Evolutionary conservation across 1,140 invertebrate genomes (phyloP), one percentile per base, ranked within the genome.

Genomic region (Psix sp.): DNA sequence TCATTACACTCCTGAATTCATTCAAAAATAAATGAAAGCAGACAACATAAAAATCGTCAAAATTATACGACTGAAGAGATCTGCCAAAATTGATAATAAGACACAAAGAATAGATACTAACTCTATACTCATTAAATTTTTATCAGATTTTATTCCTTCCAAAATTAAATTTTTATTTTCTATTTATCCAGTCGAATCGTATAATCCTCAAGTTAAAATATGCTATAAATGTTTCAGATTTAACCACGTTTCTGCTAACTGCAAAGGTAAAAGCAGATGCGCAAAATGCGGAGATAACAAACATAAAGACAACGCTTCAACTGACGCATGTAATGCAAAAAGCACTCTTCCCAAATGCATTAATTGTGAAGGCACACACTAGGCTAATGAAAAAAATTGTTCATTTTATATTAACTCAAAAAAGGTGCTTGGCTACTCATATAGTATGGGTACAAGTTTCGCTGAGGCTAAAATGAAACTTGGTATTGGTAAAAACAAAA

Each of bases 131-230:
- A 33, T 33, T 11, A 33, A 11, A 33, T 33, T 33, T n/a, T 33
- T 11, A 33, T 6, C 29, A 4, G 29, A 33, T 11, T 11, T 6
- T 11, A 4, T 33, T 33, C 29, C 29, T 33, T 4, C 4, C 3
- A 33, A 33, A 33, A 33, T 33, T 33, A 33, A 33, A 33, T 33
- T 33, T 33, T 10, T 6, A 3, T 33, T 6, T n/a, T 33, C 29
- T n/a, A 33, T 33, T 33, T 33, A 33, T 10, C 5, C 5, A 33
- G 29, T 33, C 3, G 2, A 10, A 7, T 4, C 4, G n/a, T 33
- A 11, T 3, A 33, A 10, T 7, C 29, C 29, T 6, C 29, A 6
- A 33, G 29, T 33, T 2, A 33, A 33, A 11, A 33, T n/a, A 3
- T 33, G 29, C 10, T 33, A 10, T 33, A 33, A 33, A 4, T 33